phyloP scores from a whole-genome alignment of 2,113 vertebrate species.

The Myanophis thanlyinensis region DNA sequence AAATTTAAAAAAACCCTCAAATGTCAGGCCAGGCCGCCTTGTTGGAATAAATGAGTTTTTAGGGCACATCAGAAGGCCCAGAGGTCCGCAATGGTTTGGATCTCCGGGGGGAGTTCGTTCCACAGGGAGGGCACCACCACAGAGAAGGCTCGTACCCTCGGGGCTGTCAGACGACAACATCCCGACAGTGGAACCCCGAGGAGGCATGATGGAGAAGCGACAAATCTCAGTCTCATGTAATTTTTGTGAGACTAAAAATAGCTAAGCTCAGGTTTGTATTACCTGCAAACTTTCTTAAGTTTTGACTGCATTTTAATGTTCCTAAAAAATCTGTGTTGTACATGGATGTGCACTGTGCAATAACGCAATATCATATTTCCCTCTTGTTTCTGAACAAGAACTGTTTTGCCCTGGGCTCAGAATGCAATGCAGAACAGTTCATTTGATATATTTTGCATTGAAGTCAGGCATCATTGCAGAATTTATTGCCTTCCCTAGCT shows the following conservation, averaged over 20 bases:
- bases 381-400: slow-evolving; percentile 5
- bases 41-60: too few relatives aligned
- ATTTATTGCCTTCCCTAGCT: slow-evolving; percentile 24
- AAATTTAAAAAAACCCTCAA: too few relatives aligned
- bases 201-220: background rate
- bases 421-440: slow-evolving; percentile 7
- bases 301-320: background rate
- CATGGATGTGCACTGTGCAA: background rate
- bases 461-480: slow-evolving; percentile 6
- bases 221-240: background rate
- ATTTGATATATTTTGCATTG: slow-evolving; percentile 4
- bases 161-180: too few relatives aligned
- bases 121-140: too few relatives aligned
- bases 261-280: background rate
- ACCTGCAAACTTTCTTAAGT: background rate
- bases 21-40: too few relatives aligned
- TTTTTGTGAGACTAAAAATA: background rate
- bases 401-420: slow-evolving; percentile 38
- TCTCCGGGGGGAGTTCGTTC: too few relatives aligned
- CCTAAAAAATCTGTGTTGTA: background rate
- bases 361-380: slow-evolving; percentile 6
- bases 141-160: too few relatives aligned
- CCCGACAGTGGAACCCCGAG: too few relatives aligned
- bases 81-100: too few relatives aligned
- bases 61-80: too few relatives aligned